phyloP scores from a whole-genome alignment of 2,797 vertebrate species.

The Psittacula echo region DNA sequence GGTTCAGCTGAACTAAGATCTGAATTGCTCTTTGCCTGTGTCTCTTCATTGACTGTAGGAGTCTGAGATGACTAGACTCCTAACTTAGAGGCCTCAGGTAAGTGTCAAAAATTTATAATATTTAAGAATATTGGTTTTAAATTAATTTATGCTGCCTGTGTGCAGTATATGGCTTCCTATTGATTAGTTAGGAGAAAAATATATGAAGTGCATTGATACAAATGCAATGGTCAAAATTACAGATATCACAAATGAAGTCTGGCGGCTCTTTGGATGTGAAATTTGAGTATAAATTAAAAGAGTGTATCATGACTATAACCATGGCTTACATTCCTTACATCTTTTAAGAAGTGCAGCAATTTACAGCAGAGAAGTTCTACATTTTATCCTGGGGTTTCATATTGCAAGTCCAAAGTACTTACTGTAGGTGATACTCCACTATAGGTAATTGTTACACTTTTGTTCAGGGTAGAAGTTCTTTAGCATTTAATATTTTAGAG shows the following conservation, averaged over 20 bases:
- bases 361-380: neutral
- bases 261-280: neutral
- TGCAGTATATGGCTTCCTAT: neutral
- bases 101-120: neutral
- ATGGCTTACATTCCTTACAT: neutral
- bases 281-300: neutral
- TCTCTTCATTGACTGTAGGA: neutral
- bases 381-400: neutral
- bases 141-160: neutral
- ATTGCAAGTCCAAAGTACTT: neutral
- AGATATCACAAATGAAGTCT: neutral
- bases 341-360: neutral
- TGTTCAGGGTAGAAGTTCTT: neutral
- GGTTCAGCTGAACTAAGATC: slow-evolving; percentile 26
- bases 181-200: neutral
- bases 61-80: slow-evolving; percentile 13
- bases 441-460: neutral
- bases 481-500: neutral
- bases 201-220: neutral
- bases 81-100: slow-evolving; percentile 32
- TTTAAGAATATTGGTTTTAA: neutral
- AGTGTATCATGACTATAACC: neutral
- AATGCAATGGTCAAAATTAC: neutral
- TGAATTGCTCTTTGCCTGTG: slow-evolving; percentile 25
- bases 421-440: neutral